Percentiles rank a stretch among this genome's conserved stretches.
Evolutionary conservation across 2,888 invertebrate species (phyloP).

Genomic region (Lasius fuliginosus): DNA sequence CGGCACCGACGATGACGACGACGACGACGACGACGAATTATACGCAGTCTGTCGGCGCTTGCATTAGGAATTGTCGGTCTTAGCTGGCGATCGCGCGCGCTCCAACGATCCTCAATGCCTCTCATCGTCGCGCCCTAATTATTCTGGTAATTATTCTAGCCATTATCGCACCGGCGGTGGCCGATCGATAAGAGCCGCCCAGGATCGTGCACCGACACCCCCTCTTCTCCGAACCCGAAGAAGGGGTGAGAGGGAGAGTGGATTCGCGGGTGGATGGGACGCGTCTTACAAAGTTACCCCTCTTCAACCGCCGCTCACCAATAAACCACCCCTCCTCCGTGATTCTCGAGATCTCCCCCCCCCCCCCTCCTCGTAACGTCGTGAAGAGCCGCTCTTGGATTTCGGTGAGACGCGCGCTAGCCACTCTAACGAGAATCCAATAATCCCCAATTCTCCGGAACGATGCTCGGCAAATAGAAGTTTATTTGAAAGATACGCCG

Average conservation of each 20-base stretch:
- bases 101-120: slow-evolving; percentile 74
- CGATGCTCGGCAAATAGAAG: slow-evolving; percentile 82
- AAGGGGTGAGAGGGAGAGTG: no score
- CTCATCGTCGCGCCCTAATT: slow-evolving; percentile 76
- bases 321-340: slow-evolving; percentile 62
- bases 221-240: neutral
- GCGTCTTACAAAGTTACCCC: slow-evolving; percentile 54
- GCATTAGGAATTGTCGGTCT: slow-evolving; percentile 63
- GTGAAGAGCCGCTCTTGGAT: slow-evolving; percentile 72
- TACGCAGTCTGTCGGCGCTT: slow-evolving; percentile 49
- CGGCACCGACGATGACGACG: slow-evolving; percentile 12
- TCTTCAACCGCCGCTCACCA: slow-evolving; percentile 57
- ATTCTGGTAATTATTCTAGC: slow-evolving; percentile 80
- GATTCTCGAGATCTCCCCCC: slow-evolving; percentile 12
- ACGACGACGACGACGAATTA: slow-evolving; percentile 42
- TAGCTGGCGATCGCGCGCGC: slow-evolving; percentile 69
- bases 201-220: slow-evolving; percentile 54
- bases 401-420: slow-evolving; percentile 69
- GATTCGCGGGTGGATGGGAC: slow-evolving; percentile 14
- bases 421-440: slow-evolving; percentile 83
- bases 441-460: slow-evolving; percentile 83
- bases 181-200: slow-evolving; percentile 69
- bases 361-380: slow-evolving; percentile 44
- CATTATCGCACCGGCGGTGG: slow-evolving; percentile 71
- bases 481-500: slow-evolving; percentile 78